phyloP scores from a whole-genome alignment of 2,797 vertebrate species.

The Monodelphis domestica region DNA sequence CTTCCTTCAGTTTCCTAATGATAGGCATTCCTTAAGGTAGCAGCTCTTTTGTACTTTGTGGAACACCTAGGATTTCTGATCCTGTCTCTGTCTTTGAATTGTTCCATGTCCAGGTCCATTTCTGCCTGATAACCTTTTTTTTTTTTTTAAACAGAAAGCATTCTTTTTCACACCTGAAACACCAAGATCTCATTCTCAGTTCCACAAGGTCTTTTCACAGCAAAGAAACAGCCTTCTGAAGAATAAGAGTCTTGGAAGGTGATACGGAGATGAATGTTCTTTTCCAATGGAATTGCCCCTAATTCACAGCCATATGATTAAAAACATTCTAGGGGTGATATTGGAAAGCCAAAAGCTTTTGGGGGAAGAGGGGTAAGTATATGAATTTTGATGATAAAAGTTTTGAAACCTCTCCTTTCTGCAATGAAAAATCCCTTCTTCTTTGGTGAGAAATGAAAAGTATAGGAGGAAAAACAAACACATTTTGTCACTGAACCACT shows the following conservation, averaged over 20 bases:
- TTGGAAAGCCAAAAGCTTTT: rapidly evolving
- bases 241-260: background rate
- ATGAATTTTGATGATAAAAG: background rate
- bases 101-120: background rate
- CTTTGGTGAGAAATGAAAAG: background rate
- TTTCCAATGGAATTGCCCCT: background rate
- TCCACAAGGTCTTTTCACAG: background rate
- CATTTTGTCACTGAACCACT: background rate
- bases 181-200: background rate
- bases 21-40: background rate
- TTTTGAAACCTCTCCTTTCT: rapidly evolving
- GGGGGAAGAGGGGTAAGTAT: background rate
- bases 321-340: conserved; percentile 24
- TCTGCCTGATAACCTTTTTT: background rate
- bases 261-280: background rate
- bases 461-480: background rate
- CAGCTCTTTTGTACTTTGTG: background rate
- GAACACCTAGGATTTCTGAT: background rate
- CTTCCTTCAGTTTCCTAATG: background rate
- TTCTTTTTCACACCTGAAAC: background rate
- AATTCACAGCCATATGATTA: background rate
- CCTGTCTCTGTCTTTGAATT: rapidly evolving
- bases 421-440: background rate
- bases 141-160: background rate
- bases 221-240: background rate